phyloP scores from a whole-genome alignment of 2,888 invertebrate species.

The Drepana falcataria region DNA sequence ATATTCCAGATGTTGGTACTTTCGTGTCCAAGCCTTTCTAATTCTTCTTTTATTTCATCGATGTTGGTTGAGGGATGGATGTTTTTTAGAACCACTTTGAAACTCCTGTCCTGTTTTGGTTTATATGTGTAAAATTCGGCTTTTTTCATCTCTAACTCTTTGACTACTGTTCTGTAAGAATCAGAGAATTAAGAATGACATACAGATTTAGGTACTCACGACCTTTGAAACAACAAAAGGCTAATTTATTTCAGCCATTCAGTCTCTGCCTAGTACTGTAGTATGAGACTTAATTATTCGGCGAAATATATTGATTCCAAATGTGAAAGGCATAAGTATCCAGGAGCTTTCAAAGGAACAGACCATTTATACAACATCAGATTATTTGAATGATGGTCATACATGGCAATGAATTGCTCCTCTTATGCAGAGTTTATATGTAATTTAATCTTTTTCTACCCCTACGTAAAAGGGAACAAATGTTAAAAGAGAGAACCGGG shows the following conservation, averaged over 20 bases:
- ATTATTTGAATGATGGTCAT: too few relatives aligned
- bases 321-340: too few relatives aligned
- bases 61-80: constrained; percentile 9
- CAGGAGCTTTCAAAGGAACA: too few relatives aligned
- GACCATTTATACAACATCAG: too few relatives aligned
- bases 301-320: too few relatives aligned
- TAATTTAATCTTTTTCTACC: too few relatives aligned
- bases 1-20: constrained; percentile 7
- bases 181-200: neutral
- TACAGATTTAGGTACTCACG: neutral
- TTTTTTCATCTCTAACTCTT: constrained; percentile 8
- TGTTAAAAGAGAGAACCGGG: too few relatives aligned
- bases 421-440: too few relatives aligned
- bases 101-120: constrained; percentile 12
- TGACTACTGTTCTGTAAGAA: constrained; percentile 4
- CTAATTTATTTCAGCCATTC: neutral
- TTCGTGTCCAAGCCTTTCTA: neutral
- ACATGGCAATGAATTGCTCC: too few relatives aligned
- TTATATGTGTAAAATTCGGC: constrained; percentile 11
- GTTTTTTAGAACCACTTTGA: constrained; percentile 8
- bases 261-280: neutral
- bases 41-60: constrained; percentile 5
- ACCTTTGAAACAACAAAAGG: neutral
- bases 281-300: too few relatives aligned
- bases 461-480: too few relatives aligned